Base-by-base conservation (phyloP, 2,797 vertebrate genomes). In the Lepilemur ruficaudatus region DNA sequence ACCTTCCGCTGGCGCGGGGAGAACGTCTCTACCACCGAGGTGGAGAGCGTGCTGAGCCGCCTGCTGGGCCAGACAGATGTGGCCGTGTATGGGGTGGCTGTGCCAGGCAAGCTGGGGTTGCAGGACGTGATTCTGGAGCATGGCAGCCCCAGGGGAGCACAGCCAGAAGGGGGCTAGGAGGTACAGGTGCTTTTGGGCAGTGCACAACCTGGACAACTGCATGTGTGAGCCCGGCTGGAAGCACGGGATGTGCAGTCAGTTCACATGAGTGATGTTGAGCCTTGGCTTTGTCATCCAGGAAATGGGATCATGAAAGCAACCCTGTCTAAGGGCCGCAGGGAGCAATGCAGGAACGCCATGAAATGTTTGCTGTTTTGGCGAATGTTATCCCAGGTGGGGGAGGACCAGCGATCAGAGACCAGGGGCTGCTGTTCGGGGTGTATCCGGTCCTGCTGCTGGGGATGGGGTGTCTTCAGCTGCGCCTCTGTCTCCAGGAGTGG, bases 1-100 rank as follows among this genome's bases (percentile, higher is more conserved):
- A 99, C 99, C 0, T 99, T 99, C 97, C 99, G 99, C 22, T 99
- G 99, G 99, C 98, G 99, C 17, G 99, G 99, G 18, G 99, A 99
- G 97, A 99, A 99, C 0, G 99, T 99, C 28, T 99, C 99, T 38
- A 99, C 99, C 89, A 99, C 99, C 0, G 99, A 99, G 97, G 99
- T 99, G 97, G 99, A 99, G 89, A 99, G 99, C 0, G 98, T 98
- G 28, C 97, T 99, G 96, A 99, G 99, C 65, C 97, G 97, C 73
- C 95, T 99, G 87, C 98, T 99, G 92, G 98, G 98, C 96, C 99
- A 99, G 97, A 98, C 98, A 0, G 99, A 99, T 0, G 99, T 99
- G 0, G 99, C 99, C 0, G 99, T 99, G 35, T 99, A 99, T 0
- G 99, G 99, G 7, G 99, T 99, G 59, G 95, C 98, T 0, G 98